Evolutionary conservation across 2,888 invertebrate genomes (phyloP).

Genomic region (Epirrita christyi): DNA sequence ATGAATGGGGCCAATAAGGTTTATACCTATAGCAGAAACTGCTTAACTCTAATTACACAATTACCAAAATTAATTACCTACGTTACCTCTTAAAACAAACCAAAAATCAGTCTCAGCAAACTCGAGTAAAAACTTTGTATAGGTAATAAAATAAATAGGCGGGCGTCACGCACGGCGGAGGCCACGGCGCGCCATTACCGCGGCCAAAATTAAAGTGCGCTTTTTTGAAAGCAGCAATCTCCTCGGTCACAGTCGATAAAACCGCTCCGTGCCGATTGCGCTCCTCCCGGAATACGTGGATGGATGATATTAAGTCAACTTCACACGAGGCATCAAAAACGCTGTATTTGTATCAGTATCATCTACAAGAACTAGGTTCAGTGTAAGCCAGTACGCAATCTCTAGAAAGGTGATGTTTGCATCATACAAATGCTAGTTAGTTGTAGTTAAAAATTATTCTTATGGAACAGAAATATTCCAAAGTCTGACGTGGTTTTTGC

Average conservation of each 20-base stretch:
- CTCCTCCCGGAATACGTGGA: slow-evolving; percentile 55
- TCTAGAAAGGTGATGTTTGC: background rate
- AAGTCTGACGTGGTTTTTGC: background rate
- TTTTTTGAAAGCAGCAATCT: slow-evolving; percentile 77
- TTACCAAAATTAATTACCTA: slow-evolving; percentile 31
- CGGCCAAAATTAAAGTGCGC: slow-evolving; percentile 78
- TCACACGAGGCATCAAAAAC: slow-evolving; percentile 20
- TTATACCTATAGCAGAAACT: too few species aligned
- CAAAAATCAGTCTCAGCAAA: slow-evolving; percentile 37
- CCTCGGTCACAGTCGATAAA: slow-evolving; percentile 81
- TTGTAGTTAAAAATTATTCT: too few species aligned
- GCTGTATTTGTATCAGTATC: background rate
- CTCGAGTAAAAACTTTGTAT: slow-evolving; percentile 66
- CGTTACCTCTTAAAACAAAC: slow-evolving; percentile 17
- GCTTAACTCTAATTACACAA: slow-evolving; percentile 10
- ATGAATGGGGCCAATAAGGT: too few species aligned
- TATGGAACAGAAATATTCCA: too few species aligned
- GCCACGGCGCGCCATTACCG: slow-evolving; percentile 54
- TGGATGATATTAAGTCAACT: slow-evolving; percentile 5
- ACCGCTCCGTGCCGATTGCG: slow-evolving; percentile 78
- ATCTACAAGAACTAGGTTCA: background rate
- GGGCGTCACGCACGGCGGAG: slow-evolving; percentile 72
- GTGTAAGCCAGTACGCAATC: background rate
- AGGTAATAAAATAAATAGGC: slow-evolving; percentile 79
- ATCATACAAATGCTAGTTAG: background rate